Evolutionary conservation across 2,888 invertebrate species (phyloP).

Genomic region (Caenorhabditis wallacei): DNA sequence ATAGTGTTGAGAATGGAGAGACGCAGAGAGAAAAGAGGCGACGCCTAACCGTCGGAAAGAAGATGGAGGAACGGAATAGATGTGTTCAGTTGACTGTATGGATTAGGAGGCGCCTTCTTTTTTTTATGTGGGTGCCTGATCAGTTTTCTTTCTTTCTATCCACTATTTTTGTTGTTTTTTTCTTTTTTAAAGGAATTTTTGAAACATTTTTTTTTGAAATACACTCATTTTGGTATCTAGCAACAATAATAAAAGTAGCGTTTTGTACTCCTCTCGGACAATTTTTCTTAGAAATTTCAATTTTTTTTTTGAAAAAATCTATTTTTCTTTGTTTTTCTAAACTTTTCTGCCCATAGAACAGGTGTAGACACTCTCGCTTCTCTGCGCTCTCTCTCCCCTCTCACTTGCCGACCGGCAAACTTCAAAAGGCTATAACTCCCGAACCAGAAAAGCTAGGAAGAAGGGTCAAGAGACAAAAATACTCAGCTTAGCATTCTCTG

Average conservation of each 20-base stretch:
- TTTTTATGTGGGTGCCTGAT: neutral
- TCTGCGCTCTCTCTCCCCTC: neutral
- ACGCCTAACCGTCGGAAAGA: constrained; percentile 37
- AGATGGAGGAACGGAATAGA: constrained; percentile 16
- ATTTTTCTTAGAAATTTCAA: too few relatives aligned
- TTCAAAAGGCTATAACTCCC: neutral
- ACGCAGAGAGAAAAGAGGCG: constrained; percentile 10
- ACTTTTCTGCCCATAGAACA: too few relatives aligned
- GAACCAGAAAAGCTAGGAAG: neutral
- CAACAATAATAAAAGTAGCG: too few relatives aligned
- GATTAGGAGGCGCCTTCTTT: constrained; percentile 46
- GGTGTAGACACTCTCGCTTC: too few relatives aligned
- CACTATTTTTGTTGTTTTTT: neutral
- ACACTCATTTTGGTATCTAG: too few relatives aligned
- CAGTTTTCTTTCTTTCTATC: neutral
- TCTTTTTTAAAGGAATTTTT: too few relatives aligned
- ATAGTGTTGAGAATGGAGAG: constrained; percentile 3
- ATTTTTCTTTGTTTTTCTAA: too few relatives aligned
- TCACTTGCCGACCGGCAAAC: neutral
- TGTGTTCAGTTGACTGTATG: constrained; percentile 50
- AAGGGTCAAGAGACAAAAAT: neutral
- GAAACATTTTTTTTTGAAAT: too few relatives aligned
- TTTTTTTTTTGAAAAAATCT: too few relatives aligned
- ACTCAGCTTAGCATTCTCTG: neutral
- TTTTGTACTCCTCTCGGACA: too few relatives aligned